phyloP scores from a whole-genome alignment of 1,140 invertebrate species.

The Ceratosolen solmsi region DNA sequence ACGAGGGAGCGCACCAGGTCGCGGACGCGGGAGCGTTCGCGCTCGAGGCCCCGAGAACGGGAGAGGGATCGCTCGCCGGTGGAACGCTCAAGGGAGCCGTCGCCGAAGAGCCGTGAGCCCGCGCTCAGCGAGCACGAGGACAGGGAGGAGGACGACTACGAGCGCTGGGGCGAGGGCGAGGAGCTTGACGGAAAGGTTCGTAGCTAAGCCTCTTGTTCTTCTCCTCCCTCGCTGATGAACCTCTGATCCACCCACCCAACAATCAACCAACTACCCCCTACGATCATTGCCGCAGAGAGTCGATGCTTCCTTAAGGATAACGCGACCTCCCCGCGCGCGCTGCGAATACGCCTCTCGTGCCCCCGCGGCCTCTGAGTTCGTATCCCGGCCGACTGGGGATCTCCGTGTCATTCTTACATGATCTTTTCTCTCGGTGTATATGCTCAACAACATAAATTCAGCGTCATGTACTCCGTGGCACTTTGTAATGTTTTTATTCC shows the following conservation, averaged over 20 bases:
- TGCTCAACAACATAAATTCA: constrained; percentile 34
- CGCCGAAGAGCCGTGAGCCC: constrained; percentile 74
- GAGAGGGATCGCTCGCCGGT: constrained; percentile 40
- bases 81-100: constrained; percentile 15
- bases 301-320: constrained; percentile 37
- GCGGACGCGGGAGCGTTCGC: constrained; percentile 70
- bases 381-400: constrained; percentile 12
- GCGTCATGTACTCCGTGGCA: constrained; percentile 14
- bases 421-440: constrained; percentile 52
- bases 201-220: constrained; percentile 27
- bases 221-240: neutral
- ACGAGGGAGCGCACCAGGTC: constrained; percentile 77
- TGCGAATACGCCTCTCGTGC: constrained; percentile 12
- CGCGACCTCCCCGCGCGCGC: constrained; percentile 8
- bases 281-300: constrained; percentile 30
- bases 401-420: constrained; percentile 32
- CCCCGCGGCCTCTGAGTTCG: neutral
- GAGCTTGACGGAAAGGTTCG: constrained; percentile 63
- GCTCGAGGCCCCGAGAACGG: constrained; percentile 78
- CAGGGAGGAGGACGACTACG: constrained; percentile 75
- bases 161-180: constrained; percentile 66
- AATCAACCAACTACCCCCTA: neutral
- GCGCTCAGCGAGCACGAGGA: constrained; percentile 83
- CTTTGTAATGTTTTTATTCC: constrained; percentile 27
- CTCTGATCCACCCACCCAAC: too few species aligned